Evolutionary conservation across 2,113 vertebrate species (phyloP).

Genomic region (Odobenus rosmarus): DNA sequence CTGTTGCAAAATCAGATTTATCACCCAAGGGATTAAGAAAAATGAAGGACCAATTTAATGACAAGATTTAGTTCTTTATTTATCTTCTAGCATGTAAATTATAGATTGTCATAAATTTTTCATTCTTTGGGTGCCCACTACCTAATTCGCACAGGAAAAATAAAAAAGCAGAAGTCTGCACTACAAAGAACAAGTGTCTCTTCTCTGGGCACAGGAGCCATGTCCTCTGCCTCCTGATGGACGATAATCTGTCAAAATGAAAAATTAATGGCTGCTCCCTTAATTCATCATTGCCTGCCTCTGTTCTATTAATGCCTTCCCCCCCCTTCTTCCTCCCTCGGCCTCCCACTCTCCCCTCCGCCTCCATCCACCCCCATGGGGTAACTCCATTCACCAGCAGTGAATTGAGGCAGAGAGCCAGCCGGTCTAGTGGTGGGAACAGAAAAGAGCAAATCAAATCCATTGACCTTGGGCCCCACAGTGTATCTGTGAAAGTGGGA

Average conservation of each 20-base stretch:
- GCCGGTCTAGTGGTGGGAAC: background rate
- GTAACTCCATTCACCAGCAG: constrained; percentile 7
- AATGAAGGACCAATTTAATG: constrained; percentile 88
- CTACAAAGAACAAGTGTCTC: constrained; percentile 85
- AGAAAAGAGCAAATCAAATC: constrained; percentile 80
- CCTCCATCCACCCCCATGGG: background rate
- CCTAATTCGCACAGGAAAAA: constrained; percentile 86
- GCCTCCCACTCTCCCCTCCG: background rate
- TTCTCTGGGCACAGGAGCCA: constrained; percentile 83
- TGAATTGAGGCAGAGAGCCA: constrained; percentile 69
- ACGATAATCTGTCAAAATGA: constrained; percentile 92
- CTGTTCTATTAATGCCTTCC: constrained; percentile 85
- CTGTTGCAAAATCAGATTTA: constrained; percentile 87
- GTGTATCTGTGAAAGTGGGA: constrained; percentile 67
- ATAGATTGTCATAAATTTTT: constrained; percentile 90
- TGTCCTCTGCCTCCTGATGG: constrained; percentile 87
- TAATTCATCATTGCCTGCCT: constrained; percentile 90
- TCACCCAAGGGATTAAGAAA: constrained; percentile 87
- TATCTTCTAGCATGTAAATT: constrained; percentile 90
- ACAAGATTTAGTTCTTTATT: constrained; percentile 91
- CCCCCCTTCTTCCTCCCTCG: constrained; percentile 70
- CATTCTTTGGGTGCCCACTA: constrained; percentile 87
- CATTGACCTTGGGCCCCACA: constrained; percentile 72
- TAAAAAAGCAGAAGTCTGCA: constrained; percentile 75
- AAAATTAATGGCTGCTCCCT: constrained; percentile 90